Conservation (phyloP, 2,797 vertebrate species). For the Rousettus madagascariensis region DNA sequence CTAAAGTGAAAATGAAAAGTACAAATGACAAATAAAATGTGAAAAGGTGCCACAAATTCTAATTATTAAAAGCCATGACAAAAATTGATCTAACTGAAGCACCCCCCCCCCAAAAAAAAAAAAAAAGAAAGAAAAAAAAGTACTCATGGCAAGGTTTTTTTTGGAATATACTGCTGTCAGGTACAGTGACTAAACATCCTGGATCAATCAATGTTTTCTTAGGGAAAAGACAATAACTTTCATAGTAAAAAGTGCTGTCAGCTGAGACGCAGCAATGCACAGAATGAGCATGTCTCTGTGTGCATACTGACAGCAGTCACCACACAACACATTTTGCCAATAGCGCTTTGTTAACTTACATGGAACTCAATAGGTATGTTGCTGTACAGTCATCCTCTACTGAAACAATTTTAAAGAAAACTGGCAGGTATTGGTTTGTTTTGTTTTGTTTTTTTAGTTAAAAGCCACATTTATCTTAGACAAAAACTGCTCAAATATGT, state of each 20-base stretch:
- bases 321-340: not conserved
- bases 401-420: not conserved
- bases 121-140: not conserved
- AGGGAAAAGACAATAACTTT: not conserved
- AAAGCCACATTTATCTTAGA: not conserved
- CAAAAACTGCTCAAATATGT: not conserved
- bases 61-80: not conserved
- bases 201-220: not conserved
- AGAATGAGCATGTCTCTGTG: rapidly evolving
- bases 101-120: not conserved
- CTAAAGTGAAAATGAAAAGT: not conserved
- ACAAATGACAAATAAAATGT: not conserved
- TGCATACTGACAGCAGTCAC: not conserved
- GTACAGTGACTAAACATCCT: not conserved
- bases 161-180: not conserved
- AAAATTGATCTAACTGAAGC: not conserved
- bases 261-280: not conserved
- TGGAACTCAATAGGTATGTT: not conserved
- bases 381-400: not conserved
- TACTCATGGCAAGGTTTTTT: not conserved
- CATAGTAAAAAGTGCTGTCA: not conserved
- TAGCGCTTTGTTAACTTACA: not conserved
- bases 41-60: not conserved
- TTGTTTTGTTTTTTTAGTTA: not conserved
- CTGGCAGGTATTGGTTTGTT: not conserved